Percentiles rank a stretch among this genome's conserved stretches.
Evolutionary conservation across 2,797 vertebrate species (phyloP).

Genomic region (Clarias pachynema): DNA sequence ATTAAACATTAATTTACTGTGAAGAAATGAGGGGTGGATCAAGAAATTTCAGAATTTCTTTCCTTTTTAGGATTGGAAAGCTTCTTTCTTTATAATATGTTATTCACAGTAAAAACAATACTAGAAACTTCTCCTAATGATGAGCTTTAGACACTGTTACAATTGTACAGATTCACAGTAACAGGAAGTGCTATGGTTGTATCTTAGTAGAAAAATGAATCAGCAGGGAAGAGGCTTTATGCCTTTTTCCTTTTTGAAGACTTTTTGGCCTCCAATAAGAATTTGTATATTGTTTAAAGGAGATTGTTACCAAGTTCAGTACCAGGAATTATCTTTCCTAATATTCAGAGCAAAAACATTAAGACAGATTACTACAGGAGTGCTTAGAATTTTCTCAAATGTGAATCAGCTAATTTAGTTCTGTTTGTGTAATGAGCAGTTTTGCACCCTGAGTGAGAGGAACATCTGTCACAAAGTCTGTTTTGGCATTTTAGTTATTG

Average conservation of each 20-base stretch:
- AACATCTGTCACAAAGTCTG: background rate
- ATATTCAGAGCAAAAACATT: background rate
- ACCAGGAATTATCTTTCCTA: too few relatives aligned
- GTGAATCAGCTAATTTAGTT: background rate
- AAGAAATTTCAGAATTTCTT: background rate
- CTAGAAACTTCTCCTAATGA: background rate
- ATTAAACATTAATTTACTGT: too few relatives aligned
- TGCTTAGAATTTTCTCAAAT: background rate
- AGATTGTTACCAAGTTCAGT: background rate
- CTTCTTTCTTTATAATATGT: background rate
- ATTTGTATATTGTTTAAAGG: background rate
- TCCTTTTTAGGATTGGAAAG: background rate
- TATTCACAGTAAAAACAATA: background rate
- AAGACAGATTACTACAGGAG: background rate
- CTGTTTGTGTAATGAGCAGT: background rate
- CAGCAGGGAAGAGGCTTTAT: background rate
- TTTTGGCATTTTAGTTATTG: background rate
- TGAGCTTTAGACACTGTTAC: background rate
- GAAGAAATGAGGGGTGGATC: too few relatives aligned
- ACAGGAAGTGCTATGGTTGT: background rate
- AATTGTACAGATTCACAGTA: background rate
- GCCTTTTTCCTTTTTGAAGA: background rate
- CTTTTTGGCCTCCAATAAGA: background rate
- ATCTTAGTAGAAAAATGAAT: background rate
- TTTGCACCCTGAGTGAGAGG: constrained; percentile 10